Conservation (phyloP, 2,113 vertebrate species). For the Phycodurus eques region DNA sequence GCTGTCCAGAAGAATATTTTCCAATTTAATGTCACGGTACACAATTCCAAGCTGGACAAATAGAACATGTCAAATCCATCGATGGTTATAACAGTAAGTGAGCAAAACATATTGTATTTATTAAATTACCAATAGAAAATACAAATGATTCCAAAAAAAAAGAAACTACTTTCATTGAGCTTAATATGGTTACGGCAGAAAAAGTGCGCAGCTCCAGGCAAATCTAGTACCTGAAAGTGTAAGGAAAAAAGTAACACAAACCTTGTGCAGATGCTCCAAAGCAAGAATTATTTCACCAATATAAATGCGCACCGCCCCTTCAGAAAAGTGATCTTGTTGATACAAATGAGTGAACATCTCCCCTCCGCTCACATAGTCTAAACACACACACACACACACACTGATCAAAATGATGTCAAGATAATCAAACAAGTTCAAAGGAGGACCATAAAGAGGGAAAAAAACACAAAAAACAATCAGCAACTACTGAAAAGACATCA, state of each 20-base stretch:
- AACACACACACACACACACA: slow-evolving; percentile 35
- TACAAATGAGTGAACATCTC: slow-evolving; percentile 93
- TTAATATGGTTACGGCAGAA: too few relatives aligned
- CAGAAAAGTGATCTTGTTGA: slow-evolving; percentile 87
- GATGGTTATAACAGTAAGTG: not conserved
- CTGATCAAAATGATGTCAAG: slow-evolving; percentile 12
- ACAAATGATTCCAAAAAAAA: too few relatives aligned
- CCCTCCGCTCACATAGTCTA: slow-evolving; percentile 89
- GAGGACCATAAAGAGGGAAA: too few relatives aligned
- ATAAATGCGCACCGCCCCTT: slow-evolving; percentile 86
- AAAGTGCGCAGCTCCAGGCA: too few relatives aligned
- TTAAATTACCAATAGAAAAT: not conserved
- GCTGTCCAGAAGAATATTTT: slow-evolving; percentile 87
- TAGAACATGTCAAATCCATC: not conserved
- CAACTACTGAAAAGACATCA: slow-evolving; percentile 1
- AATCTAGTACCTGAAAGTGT: too few relatives aligned
- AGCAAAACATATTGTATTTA: not conserved
- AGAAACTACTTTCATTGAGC: too few relatives aligned
- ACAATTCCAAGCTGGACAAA: slow-evolving; percentile 83
- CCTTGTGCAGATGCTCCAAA: slow-evolving; percentile 89
- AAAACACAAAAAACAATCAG: slow-evolving; percentile 18
- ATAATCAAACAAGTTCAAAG: too few relatives aligned
- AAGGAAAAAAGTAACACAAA: slow-evolving; percentile 39
- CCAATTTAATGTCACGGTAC: slow-evolving; percentile 89
- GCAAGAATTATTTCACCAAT: slow-evolving; percentile 87